Evolutionary conservation across 2,888 invertebrate species (phyloP).

Genomic region (Drosophila sordidapex): DNA sequence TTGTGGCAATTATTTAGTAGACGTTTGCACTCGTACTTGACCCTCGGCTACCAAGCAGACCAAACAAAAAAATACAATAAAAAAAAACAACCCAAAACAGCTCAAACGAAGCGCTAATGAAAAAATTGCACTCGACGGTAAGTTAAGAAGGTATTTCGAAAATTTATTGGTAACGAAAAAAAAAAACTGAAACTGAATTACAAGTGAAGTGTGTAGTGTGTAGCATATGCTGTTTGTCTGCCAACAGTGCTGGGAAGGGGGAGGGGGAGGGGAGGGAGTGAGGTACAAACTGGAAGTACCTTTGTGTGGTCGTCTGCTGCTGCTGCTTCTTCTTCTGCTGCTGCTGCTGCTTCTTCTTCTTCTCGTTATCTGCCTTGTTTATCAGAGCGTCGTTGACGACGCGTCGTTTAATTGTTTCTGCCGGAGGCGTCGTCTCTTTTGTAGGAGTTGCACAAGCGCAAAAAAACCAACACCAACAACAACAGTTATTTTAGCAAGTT

Average conservation of each 20-base stretch:
- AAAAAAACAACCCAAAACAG: constrained; percentile 23
- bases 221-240: constrained; percentile 65
- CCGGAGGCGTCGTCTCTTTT: constrained; percentile 59
- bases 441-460: constrained; percentile 56
- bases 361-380: constrained; percentile 66
- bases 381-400: constrained; percentile 59
- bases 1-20: constrained; percentile 68
- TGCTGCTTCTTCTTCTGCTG: constrained; percentile 8
- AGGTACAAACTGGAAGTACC: constrained; percentile 10
- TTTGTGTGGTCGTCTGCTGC: constrained; percentile 50
- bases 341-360: constrained; percentile 12
- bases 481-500: constrained; percentile 65
- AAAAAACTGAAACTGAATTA: constrained; percentile 34
- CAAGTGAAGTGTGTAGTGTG: constrained; percentile 61
- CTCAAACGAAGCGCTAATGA: constrained; percentile 66
- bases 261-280: not conserved
- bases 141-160: constrained; percentile 69
- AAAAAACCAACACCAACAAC: constrained; percentile 21
- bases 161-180: constrained; percentile 69
- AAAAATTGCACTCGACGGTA: constrained; percentile 67
- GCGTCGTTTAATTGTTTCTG: constrained; percentile 72
- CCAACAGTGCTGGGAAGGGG: not conserved
- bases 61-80: constrained; percentile 13
- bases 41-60: constrained; percentile 42
- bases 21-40: constrained; percentile 55